Evolutionary conservation across 2,888 invertebrate genomes (phyloP).

Genomic region (Scaptomyza flava): DNA sequence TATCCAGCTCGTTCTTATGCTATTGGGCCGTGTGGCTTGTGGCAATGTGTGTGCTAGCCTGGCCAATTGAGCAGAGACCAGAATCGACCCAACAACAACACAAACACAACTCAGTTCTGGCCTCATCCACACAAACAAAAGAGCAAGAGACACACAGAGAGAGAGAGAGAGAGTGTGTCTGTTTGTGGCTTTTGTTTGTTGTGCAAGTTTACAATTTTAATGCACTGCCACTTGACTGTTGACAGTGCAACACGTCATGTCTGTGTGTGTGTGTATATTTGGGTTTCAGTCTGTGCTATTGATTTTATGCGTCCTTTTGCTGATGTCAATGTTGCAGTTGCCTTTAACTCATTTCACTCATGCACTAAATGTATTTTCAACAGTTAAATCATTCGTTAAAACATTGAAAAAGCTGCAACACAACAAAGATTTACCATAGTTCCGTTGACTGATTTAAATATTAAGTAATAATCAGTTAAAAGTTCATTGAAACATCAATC

Average conservation of each 20-base stretch:
- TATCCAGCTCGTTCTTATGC: constrained; percentile 18
- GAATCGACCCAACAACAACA: neutral
- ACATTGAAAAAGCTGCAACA: neutral
- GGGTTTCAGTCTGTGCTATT: constrained; percentile 49
- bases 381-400: constrained; percentile 50
- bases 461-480: too few species aligned
- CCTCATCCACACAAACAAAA: constrained; percentile 13
- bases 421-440: too few species aligned
- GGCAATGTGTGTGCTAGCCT: constrained; percentile 22
- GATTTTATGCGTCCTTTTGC: constrained; percentile 64
- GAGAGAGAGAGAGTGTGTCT: constrained; percentile 44
- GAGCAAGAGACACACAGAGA: constrained; percentile 15
- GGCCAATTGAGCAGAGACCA: constrained; percentile 45
- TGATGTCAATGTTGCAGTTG: constrained; percentile 30
- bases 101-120: neutral
- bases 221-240: constrained; percentile 81
- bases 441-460: too few species aligned
- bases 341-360: constrained; percentile 53
- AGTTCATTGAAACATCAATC: too few species aligned
- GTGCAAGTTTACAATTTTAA: constrained; percentile 79
- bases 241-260: constrained; percentile 72
- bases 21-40: constrained; percentile 38
- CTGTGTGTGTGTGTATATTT: constrained; percentile 14
- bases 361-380: constrained; percentile 53
- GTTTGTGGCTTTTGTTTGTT: constrained; percentile 80